A percentile compares a stretch with the other conserved stretches of the same genome.
phyloP scores from a whole-genome alignment of 2,888 invertebrate genomes.

The Acronicta aceris region DNA sequence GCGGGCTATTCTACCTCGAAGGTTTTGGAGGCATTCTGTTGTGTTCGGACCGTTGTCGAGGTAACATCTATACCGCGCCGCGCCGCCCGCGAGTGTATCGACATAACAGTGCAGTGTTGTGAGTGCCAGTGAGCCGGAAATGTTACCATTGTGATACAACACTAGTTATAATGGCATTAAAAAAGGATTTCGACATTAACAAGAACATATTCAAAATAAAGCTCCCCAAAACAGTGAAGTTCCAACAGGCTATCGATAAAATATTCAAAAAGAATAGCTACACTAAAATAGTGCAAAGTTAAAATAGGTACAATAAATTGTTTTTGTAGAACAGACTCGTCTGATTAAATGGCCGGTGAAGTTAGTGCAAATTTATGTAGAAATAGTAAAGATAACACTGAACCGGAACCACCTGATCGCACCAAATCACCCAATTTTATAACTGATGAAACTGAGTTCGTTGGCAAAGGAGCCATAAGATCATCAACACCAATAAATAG shows the following conservation, averaged over 20 bases:
- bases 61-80: slow-evolving; percentile 68
- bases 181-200: slow-evolving; percentile 84
- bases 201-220: slow-evolving; percentile 81
- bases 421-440: slow-evolving; percentile 78
- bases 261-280: slow-evolving; percentile 84
- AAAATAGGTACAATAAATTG: slow-evolving; percentile 58
- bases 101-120: slow-evolving; percentile 66
- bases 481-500: slow-evolving; percentile 66
- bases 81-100: slow-evolving; percentile 69
- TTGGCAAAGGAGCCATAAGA: slow-evolving; percentile 77
- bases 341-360: slow-evolving; percentile 86
- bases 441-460: slow-evolving; percentile 79
- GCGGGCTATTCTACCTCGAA: slow-evolving; percentile 71
- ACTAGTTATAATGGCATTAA: slow-evolving; percentile 80
- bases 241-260: slow-evolving; percentile 82
- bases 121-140: slow-evolving; percentile 80
- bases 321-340: slow-evolving; percentile 54
- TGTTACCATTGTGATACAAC: slow-evolving; percentile 74
- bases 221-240: slow-evolving; percentile 75
- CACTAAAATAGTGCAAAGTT: slow-evolving; percentile 86
- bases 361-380: slow-evolving; percentile 77
- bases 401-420: slow-evolving; percentile 72
- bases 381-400: slow-evolving; percentile 71
- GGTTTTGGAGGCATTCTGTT: slow-evolving; percentile 77
- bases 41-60: slow-evolving; percentile 83